These are phyloP conservation scores for Drosophila emarginata DNA, from an alignment of 2,888 invertebrate species.

Conservation along the genomic window DNA sequence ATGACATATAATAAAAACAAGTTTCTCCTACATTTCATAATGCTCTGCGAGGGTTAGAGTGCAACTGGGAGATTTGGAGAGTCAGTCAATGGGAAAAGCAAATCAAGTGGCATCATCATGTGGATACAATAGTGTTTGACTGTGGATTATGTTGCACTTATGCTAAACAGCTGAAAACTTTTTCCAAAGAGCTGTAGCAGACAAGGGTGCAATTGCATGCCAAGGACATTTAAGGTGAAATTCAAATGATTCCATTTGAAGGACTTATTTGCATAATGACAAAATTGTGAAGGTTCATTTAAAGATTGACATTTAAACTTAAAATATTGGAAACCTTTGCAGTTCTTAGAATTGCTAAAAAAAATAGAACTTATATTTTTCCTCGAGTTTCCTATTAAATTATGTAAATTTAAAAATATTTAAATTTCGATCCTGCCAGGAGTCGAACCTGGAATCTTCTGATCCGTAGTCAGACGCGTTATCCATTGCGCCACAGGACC, in stretches of 20 bases:
- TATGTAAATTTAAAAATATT: not conserved
- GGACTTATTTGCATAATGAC: not conserved
- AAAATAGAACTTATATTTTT: not conserved
- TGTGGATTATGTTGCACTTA: constrained; percentile 22
- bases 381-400: not conserved
- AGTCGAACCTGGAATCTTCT: constrained; percentile 83
- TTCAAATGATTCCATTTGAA: not conserved
- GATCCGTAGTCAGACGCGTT: constrained; percentile 84
- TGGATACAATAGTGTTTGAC: not conserved
- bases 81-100: constrained; percentile 14
- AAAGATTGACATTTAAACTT: too few species aligned
- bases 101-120: constrained; percentile 19
- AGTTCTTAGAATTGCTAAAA: too few species aligned
- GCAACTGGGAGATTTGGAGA: not conserved
- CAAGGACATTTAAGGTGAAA: constrained; percentile 29
- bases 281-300: not conserved
- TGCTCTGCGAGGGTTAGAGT: not conserved
- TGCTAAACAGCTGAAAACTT: constrained; percentile 17
- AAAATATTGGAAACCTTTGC: too few species aligned
- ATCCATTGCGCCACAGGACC: constrained; percentile 83
- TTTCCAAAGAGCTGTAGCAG: not conserved
- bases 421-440: constrained; percentile 82
- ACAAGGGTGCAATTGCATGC: not conserved
- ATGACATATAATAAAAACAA: not conserved
- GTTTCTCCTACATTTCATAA: not conserved